These are phyloP conservation scores for Drosophila villosipedis DNA, from an alignment of 2,888 invertebrate genomes.

Conservation along the genomic window DNA sequence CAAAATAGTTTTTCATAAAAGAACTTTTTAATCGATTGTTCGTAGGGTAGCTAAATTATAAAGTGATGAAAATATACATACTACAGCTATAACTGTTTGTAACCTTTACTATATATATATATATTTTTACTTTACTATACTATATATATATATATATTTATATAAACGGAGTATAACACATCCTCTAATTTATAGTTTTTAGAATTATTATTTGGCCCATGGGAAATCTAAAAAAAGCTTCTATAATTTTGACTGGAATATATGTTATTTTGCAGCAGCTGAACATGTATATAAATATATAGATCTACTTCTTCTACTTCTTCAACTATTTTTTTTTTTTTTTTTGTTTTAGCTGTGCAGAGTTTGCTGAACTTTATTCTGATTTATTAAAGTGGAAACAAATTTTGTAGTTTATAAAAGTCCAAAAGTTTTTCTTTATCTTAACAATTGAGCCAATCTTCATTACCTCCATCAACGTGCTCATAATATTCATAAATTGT, in stretches of 20 bases:
- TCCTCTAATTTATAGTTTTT: too few relatives aligned
- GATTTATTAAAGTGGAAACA: not conserved
- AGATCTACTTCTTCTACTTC: not conserved
- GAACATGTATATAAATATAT: not conserved
- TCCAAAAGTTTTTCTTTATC: not conserved
- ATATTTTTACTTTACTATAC: too few relatives aligned
- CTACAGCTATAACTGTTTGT: not conserved
- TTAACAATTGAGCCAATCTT: not conserved
- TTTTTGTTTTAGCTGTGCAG: not conserved
- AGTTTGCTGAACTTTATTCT: not conserved
- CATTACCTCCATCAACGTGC: not conserved
- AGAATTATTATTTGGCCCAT: too few relatives aligned
- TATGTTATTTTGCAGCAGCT: too few relatives aligned
- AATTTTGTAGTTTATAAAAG: not conserved
- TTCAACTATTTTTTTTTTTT: not conserved
- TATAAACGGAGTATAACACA: not conserved
- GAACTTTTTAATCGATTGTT: not conserved
- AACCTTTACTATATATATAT: too few relatives aligned
- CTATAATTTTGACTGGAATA: too few relatives aligned
- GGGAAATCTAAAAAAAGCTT: too few relatives aligned
- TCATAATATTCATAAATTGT: not conserved
- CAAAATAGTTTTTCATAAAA: not conserved
- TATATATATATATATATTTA: too few relatives aligned
- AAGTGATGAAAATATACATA: not conserved
- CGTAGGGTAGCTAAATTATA: rapidly evolving